phyloP scores from a whole-genome alignment of 1,140 invertebrate genomes.

The Campoletis sonorensis region DNA sequence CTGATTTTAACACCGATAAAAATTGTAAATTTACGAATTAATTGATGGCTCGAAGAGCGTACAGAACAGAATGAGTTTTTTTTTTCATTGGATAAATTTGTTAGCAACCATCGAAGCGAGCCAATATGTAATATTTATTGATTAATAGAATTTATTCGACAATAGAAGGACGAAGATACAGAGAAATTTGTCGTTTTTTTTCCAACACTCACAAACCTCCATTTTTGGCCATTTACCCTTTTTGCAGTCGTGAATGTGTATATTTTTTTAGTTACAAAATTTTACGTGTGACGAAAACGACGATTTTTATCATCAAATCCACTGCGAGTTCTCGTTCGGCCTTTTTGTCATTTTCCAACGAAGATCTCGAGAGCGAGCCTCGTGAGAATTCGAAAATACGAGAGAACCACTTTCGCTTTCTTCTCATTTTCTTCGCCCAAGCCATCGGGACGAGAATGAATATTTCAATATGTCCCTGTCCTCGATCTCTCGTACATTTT shows the following conservation, averaged over 20 bases:
- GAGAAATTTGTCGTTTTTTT: too few relatives aligned
- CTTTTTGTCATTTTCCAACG: background rate
- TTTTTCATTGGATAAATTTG: background rate
- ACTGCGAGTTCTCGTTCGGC: background rate
- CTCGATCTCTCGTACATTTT: background rate
- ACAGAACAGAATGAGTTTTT: background rate
- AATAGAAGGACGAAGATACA: too few relatives aligned
- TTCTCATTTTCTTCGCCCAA: background rate
- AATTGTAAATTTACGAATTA: slow-evolving; percentile 27
- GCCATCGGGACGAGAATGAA: slow-evolving; percentile 9
- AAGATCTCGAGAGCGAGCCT: background rate
- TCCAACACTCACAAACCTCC: too few relatives aligned
- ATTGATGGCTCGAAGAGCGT: background rate
- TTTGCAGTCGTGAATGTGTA: too few relatives aligned
- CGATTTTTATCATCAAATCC: background rate
- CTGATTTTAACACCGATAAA: background rate
- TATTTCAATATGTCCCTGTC: slow-evolving; percentile 9
- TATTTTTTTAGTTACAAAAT: too few relatives aligned
- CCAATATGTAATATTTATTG: too few relatives aligned
- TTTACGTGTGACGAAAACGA: too few relatives aligned
- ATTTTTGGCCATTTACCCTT: too few relatives aligned
- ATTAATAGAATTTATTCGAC: too few relatives aligned
- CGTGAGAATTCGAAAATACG: slow-evolving; percentile 29
- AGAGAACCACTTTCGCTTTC: background rate
- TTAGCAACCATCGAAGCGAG: background rate